Conservation (phyloP, 2,888 invertebrate genomes). For the Sphecodes monilicornis region DNA sequence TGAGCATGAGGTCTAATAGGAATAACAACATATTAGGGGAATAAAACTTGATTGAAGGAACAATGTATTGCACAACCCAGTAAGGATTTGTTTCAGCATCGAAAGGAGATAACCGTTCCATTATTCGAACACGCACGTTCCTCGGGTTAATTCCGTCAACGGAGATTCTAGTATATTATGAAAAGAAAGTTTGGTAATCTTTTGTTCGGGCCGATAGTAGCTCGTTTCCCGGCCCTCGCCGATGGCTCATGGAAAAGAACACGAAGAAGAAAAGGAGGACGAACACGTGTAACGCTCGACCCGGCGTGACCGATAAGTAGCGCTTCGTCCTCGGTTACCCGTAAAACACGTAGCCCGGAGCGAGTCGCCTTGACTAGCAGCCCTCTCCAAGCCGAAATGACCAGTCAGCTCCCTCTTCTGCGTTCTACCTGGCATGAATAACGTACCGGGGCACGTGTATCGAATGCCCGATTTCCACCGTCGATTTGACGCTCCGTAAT, state of each 20-base stretch:
- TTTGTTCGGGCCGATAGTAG: not conserved
- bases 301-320: conserved; percentile 61
- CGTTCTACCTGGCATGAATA: conserved; percentile 65
- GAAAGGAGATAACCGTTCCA: not conserved
- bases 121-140: not conserved
- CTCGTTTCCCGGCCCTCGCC: not conserved
- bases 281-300: conserved; percentile 43
- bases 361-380: conserved; percentile 36
- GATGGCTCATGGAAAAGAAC: conserved; percentile 21
- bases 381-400: conserved; percentile 55
- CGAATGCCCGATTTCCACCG: conserved; percentile 64
- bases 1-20: not conserved
- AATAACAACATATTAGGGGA: not conserved
- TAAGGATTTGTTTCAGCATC: not conserved
- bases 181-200: not conserved
- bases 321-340: conserved; percentile 29
- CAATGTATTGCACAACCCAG: not conserved
- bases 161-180: not conserved
- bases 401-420: conserved; percentile 45
- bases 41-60: not conserved
- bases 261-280: conserved; percentile 51
- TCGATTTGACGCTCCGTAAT: conserved; percentile 23
- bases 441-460: conserved; percentile 47
- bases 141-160: not conserved
- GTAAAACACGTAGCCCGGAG: conserved; percentile 24